Conservation (phyloP, 2,888 invertebrate species). For the Pyrrhia umbra region DNA sequence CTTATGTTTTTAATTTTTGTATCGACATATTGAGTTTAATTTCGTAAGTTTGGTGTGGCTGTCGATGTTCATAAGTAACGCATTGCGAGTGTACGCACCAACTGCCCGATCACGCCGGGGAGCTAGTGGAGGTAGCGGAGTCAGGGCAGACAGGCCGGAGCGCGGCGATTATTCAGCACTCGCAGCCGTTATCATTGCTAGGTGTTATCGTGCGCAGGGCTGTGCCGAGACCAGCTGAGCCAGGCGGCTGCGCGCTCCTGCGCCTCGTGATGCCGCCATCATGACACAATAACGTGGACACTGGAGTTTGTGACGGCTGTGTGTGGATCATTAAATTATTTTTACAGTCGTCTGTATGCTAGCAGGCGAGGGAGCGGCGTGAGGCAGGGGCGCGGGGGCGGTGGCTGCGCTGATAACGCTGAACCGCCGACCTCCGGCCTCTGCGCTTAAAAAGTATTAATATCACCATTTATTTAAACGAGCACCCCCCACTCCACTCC, state of each 20-base stretch:
- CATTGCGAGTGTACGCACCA: too few species aligned
- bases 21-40: too few species aligned
- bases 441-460: constrained; percentile 76
- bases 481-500: constrained; percentile 51
- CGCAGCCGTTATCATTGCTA: too few species aligned
- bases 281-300: constrained; percentile 41
- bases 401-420: constrained; percentile 71
- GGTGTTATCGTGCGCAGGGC: too few species aligned
- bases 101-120: too few species aligned
- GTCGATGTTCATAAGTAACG: too few species aligned
- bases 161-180: too few species aligned
- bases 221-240: too few species aligned
- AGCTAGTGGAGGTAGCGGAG: too few species aligned
- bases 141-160: background rate
- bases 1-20: too few species aligned
- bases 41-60: too few species aligned
- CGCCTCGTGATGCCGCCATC: background rate
- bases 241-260: background rate
- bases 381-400: constrained; percentile 45
- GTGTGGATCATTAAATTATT: constrained; percentile 53
- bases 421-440: constrained; percentile 79
- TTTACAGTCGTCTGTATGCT: constrained; percentile 51
- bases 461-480: constrained; percentile 76
- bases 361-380: constrained; percentile 38
- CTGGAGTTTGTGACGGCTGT: constrained; percentile 24